These are phyloP conservation scores for Ashinkailepas kermadecensis DNA, from an alignment of 2,888 invertebrate genomes.

Conservation along the genomic window DNA sequence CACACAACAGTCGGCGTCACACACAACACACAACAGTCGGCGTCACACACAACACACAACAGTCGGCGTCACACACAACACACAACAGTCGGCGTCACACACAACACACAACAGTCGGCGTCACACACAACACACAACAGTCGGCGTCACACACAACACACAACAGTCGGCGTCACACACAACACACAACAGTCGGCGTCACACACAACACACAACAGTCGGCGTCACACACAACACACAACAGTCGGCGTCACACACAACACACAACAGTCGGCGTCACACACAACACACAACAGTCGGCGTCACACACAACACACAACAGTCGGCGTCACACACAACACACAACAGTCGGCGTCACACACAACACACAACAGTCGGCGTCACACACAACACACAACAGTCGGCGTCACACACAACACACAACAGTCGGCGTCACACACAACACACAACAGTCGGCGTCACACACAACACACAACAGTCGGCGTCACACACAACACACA, in stretches of 20 bases:
- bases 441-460: background rate
- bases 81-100: background rate
- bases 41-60: background rate
- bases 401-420: background rate
- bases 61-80: background rate
- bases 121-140: background rate
- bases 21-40: slow-evolving; percentile 25
- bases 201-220: too few species aligned
- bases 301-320: too few species aligned
- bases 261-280: too few species aligned
- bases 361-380: too few species aligned
- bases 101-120: background rate
- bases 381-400: slow-evolving; percentile 25
- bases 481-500: background rate
- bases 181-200: background rate
- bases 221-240: too few species aligned
- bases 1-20: too few species aligned
- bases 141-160: background rate
- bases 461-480: background rate
- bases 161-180: background rate
- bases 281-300: too few species aligned
- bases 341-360: slow-evolving; percentile 76
- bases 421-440: background rate
- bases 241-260: too few species aligned
- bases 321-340: slow-evolving; percentile 26